Percentiles rank a stretch among this genome's conserved stretches.
Conservation (phyloP, 2,888 invertebrate genomes). For the Phengaris alcon region DNA sequence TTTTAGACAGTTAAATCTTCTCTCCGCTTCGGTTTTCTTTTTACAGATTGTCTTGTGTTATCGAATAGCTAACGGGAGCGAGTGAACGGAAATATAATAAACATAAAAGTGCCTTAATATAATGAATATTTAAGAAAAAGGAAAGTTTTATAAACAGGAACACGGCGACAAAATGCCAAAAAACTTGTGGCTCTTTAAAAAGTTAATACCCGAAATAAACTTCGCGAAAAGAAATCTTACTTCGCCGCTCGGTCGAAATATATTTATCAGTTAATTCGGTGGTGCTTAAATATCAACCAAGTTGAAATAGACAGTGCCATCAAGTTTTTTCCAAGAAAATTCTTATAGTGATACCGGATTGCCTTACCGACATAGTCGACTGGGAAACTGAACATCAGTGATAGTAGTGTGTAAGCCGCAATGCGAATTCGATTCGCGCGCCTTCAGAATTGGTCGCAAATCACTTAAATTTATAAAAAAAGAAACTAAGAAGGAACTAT, state of each 20-base stretch:
- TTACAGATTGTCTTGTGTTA: slow-evolving; percentile 68
- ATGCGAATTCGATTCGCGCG: slow-evolving; percentile 71
- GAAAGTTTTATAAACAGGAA: slow-evolving; percentile 54
- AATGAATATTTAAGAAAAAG: slow-evolving; percentile 61
- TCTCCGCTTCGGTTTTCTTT: slow-evolving; percentile 65
- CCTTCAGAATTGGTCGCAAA: slow-evolving; percentile 56
- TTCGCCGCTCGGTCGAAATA: slow-evolving; percentile 65
- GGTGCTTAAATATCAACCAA: slow-evolving; percentile 62
- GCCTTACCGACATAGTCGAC: slow-evolving; percentile 76
- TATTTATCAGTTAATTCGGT: slow-evolving; percentile 69
- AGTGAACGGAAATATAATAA: slow-evolving; percentile 60
- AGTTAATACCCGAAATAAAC: slow-evolving; percentile 73
- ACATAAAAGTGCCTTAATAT: slow-evolving; percentile 68
- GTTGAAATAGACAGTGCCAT: slow-evolving; percentile 70
- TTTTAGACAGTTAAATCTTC: slow-evolving; percentile 54
- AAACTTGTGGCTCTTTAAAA: slow-evolving; percentile 72
- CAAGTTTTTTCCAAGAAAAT: slow-evolving; percentile 58
- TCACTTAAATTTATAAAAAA: slow-evolving; percentile 53
- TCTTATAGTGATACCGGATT: slow-evolving; percentile 58
- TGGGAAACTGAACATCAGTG: slow-evolving; percentile 49
- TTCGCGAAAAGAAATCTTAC: slow-evolving; percentile 74
- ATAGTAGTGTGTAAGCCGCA: slow-evolving; percentile 59
- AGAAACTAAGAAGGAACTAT: slow-evolving; percentile 47
- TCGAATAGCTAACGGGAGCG: slow-evolving; percentile 63
- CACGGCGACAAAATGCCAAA: slow-evolving; percentile 78